phyloP scores from a whole-genome alignment of 2,797 vertebrate genomes.

The Mycteria americana region DNA sequence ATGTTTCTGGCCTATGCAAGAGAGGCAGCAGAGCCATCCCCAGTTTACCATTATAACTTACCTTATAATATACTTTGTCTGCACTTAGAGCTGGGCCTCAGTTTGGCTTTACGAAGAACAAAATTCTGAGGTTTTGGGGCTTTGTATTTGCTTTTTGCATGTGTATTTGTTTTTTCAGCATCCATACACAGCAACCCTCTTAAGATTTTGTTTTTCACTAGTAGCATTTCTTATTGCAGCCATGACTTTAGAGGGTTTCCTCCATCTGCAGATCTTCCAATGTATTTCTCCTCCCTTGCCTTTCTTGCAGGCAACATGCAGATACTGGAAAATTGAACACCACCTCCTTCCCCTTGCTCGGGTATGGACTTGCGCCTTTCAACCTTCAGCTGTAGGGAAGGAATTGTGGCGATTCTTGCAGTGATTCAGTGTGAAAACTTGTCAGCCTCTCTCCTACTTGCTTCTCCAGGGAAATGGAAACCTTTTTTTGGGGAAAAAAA shows the following conservation, averaged over 20 bases:
- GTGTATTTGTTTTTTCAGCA: neutral
- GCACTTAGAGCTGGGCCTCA: neutral
- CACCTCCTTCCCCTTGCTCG: neutral
- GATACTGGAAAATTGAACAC: neutral
- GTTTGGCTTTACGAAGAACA: neutral
- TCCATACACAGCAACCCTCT: neutral
- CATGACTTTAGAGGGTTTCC: neutral
- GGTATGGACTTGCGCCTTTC: neutral
- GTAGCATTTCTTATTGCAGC: neutral
- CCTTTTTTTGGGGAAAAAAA: neutral
- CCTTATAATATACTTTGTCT: neutral
- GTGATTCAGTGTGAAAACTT: constrained; percentile 36
- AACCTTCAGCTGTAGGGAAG: neutral
- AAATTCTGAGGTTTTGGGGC: neutral
- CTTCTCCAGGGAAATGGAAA: constrained; percentile 30
- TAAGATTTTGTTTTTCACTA: neutral
- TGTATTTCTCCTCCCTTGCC: neutral
- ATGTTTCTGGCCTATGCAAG: neutral
- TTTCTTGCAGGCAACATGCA: neutral
- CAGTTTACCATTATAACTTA: neutral
- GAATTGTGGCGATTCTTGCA: constrained; percentile 7
- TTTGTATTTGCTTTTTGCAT: neutral
- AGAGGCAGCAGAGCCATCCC: neutral
- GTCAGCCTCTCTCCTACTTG: constrained; percentile 6
- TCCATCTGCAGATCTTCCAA: neutral